These are phyloP conservation scores for Caenorhabditis uteleia DNA, from an alignment of 2,888 invertebrate species.

Conservation along the genomic window DNA sequence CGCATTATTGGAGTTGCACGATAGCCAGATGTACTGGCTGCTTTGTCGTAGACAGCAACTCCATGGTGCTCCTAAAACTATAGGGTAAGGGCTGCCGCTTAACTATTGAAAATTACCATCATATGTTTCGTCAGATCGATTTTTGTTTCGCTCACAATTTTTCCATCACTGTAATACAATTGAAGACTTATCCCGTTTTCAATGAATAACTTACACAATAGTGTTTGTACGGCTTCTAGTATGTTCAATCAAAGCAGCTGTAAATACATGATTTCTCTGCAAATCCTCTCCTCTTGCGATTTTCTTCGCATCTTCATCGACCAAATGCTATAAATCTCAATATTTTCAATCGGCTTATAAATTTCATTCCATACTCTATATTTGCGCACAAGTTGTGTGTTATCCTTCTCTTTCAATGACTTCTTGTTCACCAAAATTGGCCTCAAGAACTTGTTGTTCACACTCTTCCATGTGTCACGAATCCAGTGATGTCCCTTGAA, in stretches of 20 bases:
- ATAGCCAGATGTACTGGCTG: too few relatives aligned
- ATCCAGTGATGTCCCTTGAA: conserved; percentile 66
- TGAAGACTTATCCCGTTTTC: background rate
- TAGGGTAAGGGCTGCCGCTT: too few relatives aligned
- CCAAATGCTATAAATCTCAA: conserved; percentile 19
- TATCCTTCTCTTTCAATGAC: conserved; percentile 54
- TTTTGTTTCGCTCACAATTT: conserved; percentile 6
- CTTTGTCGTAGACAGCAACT: conserved; percentile 45
- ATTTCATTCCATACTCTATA: conserved; percentile 35
- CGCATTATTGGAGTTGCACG: too few relatives aligned
- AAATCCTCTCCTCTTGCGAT: conserved; percentile 44
- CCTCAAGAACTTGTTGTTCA: conserved; percentile 53
- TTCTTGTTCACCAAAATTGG: conserved; percentile 56
- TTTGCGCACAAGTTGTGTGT: conserved; percentile 59
- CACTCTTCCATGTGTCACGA: conserved; percentile 54
- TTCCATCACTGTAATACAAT: conserved; percentile 11
- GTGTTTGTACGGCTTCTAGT: conserved; percentile 49
- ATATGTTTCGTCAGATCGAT: conserved; percentile 15
- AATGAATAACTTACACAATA: conserved; percentile 18
- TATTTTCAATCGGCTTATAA: background rate
- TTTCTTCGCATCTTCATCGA: conserved; percentile 36
- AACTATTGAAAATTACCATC: conserved; percentile 1
- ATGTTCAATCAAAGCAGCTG: conserved; percentile 50
- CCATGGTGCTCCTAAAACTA: conserved; percentile 41
- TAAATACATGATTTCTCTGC: conserved; percentile 49